Percentiles rank a stretch among this genome's conserved stretches.
These are phyloP conservation scores for Bellardia bayeri DNA, from an alignment of 2,888 invertebrate genomes.

Conservation along the genomic window DNA sequence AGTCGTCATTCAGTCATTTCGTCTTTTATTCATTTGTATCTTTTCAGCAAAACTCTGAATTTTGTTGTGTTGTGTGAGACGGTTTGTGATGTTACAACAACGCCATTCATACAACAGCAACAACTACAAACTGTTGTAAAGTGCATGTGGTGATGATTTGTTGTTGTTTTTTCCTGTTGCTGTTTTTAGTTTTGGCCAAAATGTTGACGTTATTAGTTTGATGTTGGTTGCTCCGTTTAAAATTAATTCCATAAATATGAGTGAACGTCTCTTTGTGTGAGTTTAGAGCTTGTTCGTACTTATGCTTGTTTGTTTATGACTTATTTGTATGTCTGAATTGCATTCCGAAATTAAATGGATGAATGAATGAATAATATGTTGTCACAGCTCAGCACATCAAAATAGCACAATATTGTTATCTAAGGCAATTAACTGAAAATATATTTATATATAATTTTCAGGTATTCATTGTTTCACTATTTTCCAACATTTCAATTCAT, in stretches of 20 bases:
- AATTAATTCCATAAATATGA: slow-evolving; percentile 33
- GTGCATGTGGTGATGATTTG: slow-evolving; percentile 57
- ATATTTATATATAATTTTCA: background rate
- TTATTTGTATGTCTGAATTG: slow-evolving; percentile 53
- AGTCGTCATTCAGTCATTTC: slow-evolving; percentile 13
- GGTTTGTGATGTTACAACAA: slow-evolving; percentile 11
- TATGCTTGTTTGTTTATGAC: slow-evolving; percentile 39
- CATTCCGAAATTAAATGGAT: slow-evolving; percentile 37
- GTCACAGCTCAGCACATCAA: background rate
- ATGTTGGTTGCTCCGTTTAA: slow-evolving; percentile 48
- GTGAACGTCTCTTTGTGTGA: background rate
- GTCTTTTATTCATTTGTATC: slow-evolving; percentile 22
- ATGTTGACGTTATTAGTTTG: slow-evolving; percentile 58
- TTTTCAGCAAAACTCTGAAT: background rate
- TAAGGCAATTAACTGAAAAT: background rate
- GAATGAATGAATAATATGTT: background rate
- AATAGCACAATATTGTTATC: slow-evolving; percentile 4
- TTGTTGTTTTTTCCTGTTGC: slow-evolving; percentile 19
- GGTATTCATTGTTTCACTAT: no score
- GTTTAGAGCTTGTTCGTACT: background rate
- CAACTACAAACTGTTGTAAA: slow-evolving; percentile 20
- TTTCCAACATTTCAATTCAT: no score
- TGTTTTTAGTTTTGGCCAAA: slow-evolving; percentile 59
- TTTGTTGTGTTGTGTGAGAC: background rate
- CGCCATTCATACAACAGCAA: background rate